phyloP scores from a whole-genome alignment of 1,140 invertebrate genomes.

The Tetragnatha versicolor region DNA sequence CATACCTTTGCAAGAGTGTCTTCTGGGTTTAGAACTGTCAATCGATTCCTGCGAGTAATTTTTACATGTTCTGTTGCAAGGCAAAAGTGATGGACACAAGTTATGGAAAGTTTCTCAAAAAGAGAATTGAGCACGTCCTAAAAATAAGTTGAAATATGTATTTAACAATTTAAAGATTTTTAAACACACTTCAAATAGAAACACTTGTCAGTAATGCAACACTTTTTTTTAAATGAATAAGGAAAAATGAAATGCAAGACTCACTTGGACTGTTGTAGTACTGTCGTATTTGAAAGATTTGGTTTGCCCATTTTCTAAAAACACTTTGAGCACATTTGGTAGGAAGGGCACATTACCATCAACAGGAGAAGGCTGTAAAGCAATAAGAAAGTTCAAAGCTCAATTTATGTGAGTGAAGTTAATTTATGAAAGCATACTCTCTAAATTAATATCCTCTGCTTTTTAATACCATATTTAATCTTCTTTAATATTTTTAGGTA shows the following conservation, averaged over 20 bases:
- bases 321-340: conserved; percentile 89
- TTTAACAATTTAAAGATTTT: neutral
- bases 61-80: conserved; percentile 90
- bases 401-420: neutral
- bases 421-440: no score
- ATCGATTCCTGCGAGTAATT: conserved; percentile 77
- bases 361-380: conserved; percentile 73
- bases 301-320: conserved; percentile 92
- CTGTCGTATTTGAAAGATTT: conserved; percentile 95
- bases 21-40: conserved; percentile 81
- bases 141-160: conserved; percentile 34
- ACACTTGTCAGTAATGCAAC: no score
- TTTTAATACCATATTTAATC: no score
- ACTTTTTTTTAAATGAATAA: neutral
- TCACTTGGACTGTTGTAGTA: conserved; percentile 78
- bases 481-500: no score
- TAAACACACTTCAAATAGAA: no score
- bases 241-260: neutral
- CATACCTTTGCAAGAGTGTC: conserved; percentile 83
- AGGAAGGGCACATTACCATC: conserved; percentile 85
- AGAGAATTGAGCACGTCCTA: conserved; percentile 84
- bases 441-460: no score
- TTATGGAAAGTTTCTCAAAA: conserved; percentile 84
- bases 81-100: conserved; percentile 82
- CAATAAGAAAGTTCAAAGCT: neutral